phyloP scores from a whole-genome alignment of 2,888 invertebrate species.

The Tyria jacobaeae region DNA sequence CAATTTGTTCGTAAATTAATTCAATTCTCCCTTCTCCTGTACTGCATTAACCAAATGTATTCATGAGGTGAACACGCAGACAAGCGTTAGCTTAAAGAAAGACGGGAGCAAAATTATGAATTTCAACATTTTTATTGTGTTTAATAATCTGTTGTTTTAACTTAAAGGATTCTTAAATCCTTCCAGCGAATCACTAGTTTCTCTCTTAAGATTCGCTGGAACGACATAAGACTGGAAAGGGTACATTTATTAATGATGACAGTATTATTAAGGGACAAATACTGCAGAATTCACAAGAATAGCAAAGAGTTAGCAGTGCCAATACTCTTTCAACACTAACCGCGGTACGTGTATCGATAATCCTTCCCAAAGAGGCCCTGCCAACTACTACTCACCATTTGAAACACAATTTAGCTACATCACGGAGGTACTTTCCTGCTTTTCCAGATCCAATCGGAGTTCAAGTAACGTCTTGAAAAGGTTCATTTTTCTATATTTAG shows the following conservation, averaged over 20 bases:
- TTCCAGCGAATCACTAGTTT: too few relatives aligned
- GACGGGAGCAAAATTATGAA: constrained; percentile 36
- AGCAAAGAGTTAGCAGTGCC: not conserved
- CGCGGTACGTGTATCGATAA: too few relatives aligned
- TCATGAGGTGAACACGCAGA: constrained; percentile 58
- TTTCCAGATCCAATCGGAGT: too few relatives aligned
- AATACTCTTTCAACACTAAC: too few relatives aligned
- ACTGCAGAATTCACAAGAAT: not conserved
- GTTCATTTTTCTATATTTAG: not conserved
- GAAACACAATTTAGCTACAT: too few relatives aligned
- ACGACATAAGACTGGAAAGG: too few relatives aligned
- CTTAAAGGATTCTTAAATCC: not conserved
- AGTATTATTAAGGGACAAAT: too few relatives aligned
- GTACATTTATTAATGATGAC: too few relatives aligned
- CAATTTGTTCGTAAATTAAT: constrained; percentile 65
- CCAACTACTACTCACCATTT: too few relatives aligned
- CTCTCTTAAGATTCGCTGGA: too few relatives aligned
- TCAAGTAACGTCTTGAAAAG: too few relatives aligned
- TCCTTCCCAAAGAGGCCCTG: too few relatives aligned
- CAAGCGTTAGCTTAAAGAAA: constrained; percentile 34
- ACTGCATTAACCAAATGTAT: constrained; percentile 69
- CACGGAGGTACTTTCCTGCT: not conserved
- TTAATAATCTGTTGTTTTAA: not conserved
- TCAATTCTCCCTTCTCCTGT: constrained; percentile 50
- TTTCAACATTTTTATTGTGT: constrained; percentile 11